A percentile compares a stretch with the other conserved stretches of the same genome.
phyloP scores from a whole-genome alignment of 2,797 vertebrate species.

The Acanthurus tractus region DNA sequence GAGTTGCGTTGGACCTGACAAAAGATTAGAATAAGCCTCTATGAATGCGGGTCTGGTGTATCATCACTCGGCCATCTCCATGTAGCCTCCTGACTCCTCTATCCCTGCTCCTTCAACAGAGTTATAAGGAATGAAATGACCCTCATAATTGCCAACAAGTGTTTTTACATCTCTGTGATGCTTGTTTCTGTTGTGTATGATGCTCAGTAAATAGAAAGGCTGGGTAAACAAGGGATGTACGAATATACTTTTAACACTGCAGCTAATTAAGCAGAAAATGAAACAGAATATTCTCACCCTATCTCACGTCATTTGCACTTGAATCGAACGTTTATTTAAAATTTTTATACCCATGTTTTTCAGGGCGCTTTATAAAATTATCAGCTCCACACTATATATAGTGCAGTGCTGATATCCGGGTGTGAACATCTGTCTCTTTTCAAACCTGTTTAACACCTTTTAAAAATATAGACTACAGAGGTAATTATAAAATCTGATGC shows the following conservation, averaged over 20 bases:
- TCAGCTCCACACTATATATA: background rate
- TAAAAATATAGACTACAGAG: background rate
- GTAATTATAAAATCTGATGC: background rate
- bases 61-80: background rate
- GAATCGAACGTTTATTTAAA: background rate
- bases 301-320: background rate
- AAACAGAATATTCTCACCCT: background rate
- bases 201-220: background rate
- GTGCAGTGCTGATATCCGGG: background rate
- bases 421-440: constrained; percentile 20
- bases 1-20: background rate
- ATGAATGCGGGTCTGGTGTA: background rate
- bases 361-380: background rate
- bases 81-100: background rate
- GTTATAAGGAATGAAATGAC: background rate
- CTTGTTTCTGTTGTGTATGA: background rate
- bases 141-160: background rate
- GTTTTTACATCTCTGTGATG: background rate
- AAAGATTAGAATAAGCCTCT: background rate
- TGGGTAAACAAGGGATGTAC: background rate
- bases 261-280: background rate
- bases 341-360: background rate
- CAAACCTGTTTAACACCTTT: background rate
- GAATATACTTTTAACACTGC: background rate
- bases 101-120: background rate